Evolutionary conservation across 2,888 invertebrate genomes (phyloP), one percentile per base, ranked within the genome.

Genomic region (Parascotia fuliginaria): DNA sequence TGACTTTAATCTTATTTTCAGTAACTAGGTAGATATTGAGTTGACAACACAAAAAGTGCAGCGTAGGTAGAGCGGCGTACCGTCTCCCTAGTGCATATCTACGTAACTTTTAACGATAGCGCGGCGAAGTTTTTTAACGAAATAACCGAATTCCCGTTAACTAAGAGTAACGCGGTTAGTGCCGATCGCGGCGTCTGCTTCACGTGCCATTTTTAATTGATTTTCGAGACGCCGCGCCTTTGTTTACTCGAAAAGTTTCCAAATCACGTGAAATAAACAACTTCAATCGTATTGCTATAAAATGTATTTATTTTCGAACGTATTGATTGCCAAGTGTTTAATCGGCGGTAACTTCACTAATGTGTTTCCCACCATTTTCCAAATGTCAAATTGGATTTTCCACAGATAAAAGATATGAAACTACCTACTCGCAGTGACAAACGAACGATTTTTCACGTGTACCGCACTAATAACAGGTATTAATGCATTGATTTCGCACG

Each of bases 61-160:
- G 55, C 46, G 46, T 29, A 51, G 63, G n/a, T n/a, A n/a, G n/a
- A n/a, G n/a, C n/a, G 51, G 43, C 41, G 33, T 34, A 49, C 41
- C 51, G 49, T 68, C 61, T 85, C 86, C 73, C 77, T 76, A 83
- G 87, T 83, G 85, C 82, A 83, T 83, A 85, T 83, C 79, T 80
- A 73, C 65, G 69, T 76, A 92, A 90, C 89, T 91, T 92, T 90
- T 89, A 88, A 89, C 89, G 88, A 90, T 88, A 89, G 81, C 83
- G 71, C 75, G 49, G 67, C 71, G 75, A 87, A 91, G 87, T 90
- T 91, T 90, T 89, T 89, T 89, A 90, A 89, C 86, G 87, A 85
- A 89, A 89, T 92, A 89, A 90, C 85, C 78, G 79, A 89, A 89
- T 89, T 85, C 69, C 73, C 82, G 83, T 75, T 84, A 86, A 83